Conservation (phyloP, 1,140 invertebrate genomes). For the Ceratina calcarata region DNA sequence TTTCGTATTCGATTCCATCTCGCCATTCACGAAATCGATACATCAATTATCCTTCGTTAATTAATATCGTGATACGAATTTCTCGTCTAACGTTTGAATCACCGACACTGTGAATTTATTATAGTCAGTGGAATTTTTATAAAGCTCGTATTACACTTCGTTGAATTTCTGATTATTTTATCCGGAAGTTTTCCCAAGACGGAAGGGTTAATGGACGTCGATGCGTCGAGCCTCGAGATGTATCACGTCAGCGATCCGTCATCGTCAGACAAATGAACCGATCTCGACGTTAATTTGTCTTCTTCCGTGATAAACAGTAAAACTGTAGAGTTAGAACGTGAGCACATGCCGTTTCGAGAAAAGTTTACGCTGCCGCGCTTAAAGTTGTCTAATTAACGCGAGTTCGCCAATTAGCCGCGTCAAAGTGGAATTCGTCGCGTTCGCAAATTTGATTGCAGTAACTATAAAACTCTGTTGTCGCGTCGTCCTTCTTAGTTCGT, state of each 20-base stretch:
- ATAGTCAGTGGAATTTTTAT: too few species aligned
- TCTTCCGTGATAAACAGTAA: neutral
- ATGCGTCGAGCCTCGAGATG: neutral
- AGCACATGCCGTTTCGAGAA: neutral
- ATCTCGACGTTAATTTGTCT: slow-evolving; percentile 20
- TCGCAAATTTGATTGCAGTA: neutral
- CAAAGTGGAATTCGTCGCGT: neutral
- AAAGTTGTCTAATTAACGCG: slow-evolving; percentile 1
- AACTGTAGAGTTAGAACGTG: neutral
- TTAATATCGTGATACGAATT: too few species aligned
- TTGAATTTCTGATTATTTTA: too few species aligned
- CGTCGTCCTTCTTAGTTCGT: neutral
- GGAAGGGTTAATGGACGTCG: too few species aligned
- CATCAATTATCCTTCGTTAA: too few species aligned
- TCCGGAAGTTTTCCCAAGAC: too few species aligned
- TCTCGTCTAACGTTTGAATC: too few species aligned
- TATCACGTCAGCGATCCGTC: slow-evolving; percentile 10
- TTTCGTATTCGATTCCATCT: too few species aligned
- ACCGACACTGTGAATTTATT: too few species aligned
- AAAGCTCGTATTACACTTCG: too few species aligned
- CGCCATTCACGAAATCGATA: too few species aligned
- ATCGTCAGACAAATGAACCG: neutral
- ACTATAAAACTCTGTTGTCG: neutral
- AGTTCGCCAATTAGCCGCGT: neutral
- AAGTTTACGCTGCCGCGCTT: neutral